phyloP scores from a whole-genome alignment of 2,113 vertebrate species.

The Prionailurus bengalensis region DNA sequence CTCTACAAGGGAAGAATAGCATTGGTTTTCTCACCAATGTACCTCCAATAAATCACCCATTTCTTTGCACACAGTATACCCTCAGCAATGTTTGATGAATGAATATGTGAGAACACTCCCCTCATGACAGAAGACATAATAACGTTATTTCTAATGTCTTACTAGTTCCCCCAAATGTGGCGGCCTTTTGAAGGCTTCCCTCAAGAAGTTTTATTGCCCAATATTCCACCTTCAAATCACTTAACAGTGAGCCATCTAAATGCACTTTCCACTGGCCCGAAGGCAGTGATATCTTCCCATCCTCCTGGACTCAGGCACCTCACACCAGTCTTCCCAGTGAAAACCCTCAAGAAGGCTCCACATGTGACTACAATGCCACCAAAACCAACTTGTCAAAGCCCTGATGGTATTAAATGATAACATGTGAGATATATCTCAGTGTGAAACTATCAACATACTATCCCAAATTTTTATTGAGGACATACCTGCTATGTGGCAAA shows the following conservation, averaged over 20 bases:
- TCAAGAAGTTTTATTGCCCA: neutral
- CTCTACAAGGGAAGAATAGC: neutral
- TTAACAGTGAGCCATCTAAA: neutral
- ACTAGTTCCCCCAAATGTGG: neutral
- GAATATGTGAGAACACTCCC: neutral
- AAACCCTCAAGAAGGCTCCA: neutral
- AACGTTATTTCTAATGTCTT: neutral
- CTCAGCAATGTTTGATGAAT: neutral
- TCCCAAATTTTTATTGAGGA: neutral
- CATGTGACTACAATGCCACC: neutral
- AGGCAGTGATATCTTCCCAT: neutral
- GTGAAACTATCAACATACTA: neutral
- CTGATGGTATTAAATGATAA: neutral
- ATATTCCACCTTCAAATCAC: neutral
- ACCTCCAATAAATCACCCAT: neutral
- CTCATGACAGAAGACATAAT: neutral
- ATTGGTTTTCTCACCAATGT: neutral
- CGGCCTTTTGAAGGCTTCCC: neutral
- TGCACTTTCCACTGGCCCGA: neutral
- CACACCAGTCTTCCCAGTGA: neutral
- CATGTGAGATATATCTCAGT: neutral
- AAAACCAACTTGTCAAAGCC: neutral
- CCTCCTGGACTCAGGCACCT: neutral
- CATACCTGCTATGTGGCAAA: neutral
- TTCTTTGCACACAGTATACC: neutral